A percentile compares a stretch with the other conserved stretches of the same genome.
Evolutionary conservation across 2,888 invertebrate genomes (phyloP).

Genomic region (Tortricodes alternella): DNA sequence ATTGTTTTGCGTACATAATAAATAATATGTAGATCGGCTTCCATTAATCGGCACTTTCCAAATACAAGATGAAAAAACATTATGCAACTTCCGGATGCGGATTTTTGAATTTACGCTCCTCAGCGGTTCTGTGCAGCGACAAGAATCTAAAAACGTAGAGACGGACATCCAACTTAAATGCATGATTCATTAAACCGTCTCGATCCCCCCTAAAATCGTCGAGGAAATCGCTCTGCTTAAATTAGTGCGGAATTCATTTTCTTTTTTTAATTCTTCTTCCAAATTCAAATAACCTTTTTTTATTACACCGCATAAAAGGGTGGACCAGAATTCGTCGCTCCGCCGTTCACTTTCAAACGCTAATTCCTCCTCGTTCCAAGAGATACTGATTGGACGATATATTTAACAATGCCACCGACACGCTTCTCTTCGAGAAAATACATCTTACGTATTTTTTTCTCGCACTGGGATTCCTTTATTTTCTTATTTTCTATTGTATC

Average conservation of each 20-base stretch:
- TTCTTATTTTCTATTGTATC: slow-evolving; percentile 62
- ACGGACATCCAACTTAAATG: slow-evolving; percentile 61
- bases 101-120: slow-evolving; percentile 11
- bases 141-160: slow-evolving; percentile 30
- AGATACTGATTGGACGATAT: slow-evolving; percentile 82
- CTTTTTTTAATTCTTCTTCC: slow-evolving; percentile 78
- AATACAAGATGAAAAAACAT: neutral
- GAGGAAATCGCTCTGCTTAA: slow-evolving; percentile 71
- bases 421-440: slow-evolving; percentile 74
- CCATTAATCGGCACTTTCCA: slow-evolving; percentile 15
- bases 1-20: too few relatives aligned
- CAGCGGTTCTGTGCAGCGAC: slow-evolving; percentile 1
- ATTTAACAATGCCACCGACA: slow-evolving; percentile 80
- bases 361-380: slow-evolving; percentile 71
- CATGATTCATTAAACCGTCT: slow-evolving; percentile 70
- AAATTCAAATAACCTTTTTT: slow-evolving; percentile 80
- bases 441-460: slow-evolving; percentile 74
- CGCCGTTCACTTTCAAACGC: slow-evolving; percentile 68
- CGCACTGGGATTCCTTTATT: slow-evolving; percentile 68
- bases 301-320: slow-evolving; percentile 75
- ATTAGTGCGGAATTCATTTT: slow-evolving; percentile 79
- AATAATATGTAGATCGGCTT: too few relatives aligned
- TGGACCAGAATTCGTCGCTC: slow-evolving; percentile 66
- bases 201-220: slow-evolving; percentile 69
- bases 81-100: neutral